Evolutionary conservation across 2,888 invertebrate species (phyloP).

Genomic region (Timandra comae): DNA sequence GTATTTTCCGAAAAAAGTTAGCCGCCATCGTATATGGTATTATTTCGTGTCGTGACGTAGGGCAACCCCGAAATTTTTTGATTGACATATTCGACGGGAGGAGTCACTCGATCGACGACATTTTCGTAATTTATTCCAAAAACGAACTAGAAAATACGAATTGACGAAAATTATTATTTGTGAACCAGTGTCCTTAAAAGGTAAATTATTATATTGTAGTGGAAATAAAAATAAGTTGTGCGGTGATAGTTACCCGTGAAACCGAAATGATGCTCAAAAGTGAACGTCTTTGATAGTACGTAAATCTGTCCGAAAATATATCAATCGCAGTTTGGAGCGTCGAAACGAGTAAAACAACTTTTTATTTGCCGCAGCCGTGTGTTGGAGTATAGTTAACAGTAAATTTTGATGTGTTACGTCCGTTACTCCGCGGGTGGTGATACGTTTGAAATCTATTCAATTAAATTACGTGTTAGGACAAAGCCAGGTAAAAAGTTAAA

Average conservation of each 20-base stretch:
- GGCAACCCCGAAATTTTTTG: no score
- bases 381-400: constrained; percentile 43
- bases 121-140: constrained; percentile 6
- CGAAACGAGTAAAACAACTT: constrained; percentile 54
- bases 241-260: no score
- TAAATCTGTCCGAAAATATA: no score
- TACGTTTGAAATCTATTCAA: constrained; percentile 7
- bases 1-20: no score
- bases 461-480: constrained; percentile 6
- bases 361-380: constrained; percentile 29
- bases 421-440: constrained; percentile 50
- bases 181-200: not conserved
- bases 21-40: no score
- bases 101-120: constrained; percentile 5
- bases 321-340: constrained; percentile 28
- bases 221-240: no score
- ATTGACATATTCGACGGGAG: constrained; percentile 4
- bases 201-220: not conserved
- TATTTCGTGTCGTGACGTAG: no score
- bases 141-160: constrained; percentile 9
- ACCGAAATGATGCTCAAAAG: no score
- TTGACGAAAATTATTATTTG: not conserved
- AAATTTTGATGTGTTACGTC: constrained; percentile 49
- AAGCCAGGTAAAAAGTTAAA: constrained; percentile 10
- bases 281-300: not conserved